Evolutionary conservation across 2,113 vertebrate genomes (phyloP).

Genomic region (Megalops atlanticus): DNA sequence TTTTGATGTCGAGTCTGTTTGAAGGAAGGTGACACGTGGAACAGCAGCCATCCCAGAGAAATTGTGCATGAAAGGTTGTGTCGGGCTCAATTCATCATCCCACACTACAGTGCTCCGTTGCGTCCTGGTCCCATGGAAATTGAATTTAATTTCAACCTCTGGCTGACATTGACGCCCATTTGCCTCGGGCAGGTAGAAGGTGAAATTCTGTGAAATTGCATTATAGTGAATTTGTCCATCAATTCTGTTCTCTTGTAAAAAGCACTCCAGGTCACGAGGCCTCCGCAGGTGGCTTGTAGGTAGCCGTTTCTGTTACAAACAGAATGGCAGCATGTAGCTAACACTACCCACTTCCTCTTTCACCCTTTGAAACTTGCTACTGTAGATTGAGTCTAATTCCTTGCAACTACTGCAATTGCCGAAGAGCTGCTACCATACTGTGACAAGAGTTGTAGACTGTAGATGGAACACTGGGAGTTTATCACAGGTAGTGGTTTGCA

Average conservation of each 20-base stretch:
- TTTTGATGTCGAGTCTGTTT: constrained; percentile 18
- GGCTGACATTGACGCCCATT: constrained; percentile 24
- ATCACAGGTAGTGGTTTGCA: constrained; percentile 55
- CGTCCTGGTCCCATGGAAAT: constrained; percentile 12
- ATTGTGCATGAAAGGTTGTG: background rate
- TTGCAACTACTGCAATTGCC: constrained; percentile 60
- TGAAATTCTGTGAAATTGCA: constrained; percentile 30
- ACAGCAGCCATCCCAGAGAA: background rate
- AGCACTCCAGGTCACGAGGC: constrained; percentile 11
- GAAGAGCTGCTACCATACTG: constrained; percentile 58
- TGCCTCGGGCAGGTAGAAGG: constrained; percentile 25
- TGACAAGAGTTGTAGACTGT: constrained; percentile 52
- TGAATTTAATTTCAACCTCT: constrained; percentile 29
- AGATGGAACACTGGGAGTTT: constrained; percentile 57
- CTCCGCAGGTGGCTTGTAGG: background rate
- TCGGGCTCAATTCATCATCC: constrained; percentile 1
- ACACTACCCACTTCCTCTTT: constrained; percentile 23
- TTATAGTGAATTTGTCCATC: background rate
- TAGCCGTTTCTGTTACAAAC: background rate
- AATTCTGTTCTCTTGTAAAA: background rate
- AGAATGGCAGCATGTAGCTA: constrained; percentile 44
- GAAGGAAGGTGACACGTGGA: constrained; percentile 16
- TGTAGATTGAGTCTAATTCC: constrained; percentile 52
- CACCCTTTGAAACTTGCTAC: constrained; percentile 58
- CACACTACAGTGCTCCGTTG: background rate